Evolutionary conservation across 2,888 invertebrate genomes (phyloP), one percentile per base, ranked within the genome.

Genomic region (Volucella bombylans): DNA sequence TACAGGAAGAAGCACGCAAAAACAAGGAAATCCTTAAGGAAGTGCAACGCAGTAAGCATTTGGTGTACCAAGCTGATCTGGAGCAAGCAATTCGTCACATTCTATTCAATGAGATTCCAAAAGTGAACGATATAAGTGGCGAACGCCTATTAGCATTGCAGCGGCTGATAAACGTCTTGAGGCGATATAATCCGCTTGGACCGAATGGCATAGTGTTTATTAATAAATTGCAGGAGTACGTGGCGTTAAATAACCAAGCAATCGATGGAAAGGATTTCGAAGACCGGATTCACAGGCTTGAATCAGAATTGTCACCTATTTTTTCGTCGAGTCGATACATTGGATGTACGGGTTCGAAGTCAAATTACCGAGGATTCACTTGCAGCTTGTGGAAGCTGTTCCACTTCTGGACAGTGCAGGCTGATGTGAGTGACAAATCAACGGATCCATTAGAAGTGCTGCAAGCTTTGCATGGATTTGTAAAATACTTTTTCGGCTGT

Each of bases 331-430:
- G 89, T 23, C 92, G 92, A n/a, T 99, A 96, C 94, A 91, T 96
- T 45, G 95, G 95, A 2, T 99, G 99, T 90, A 93, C 93, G 87
- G 97, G 98, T 10, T 97, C 97, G 87, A 93, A 94, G 73, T 92
- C 94, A 0, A 87, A 88, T 1, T 94, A 94, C 88, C 93, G 99
- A 64, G 98, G 98, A 11, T 99, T 97, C 90, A 96, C 98, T 0
- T 99, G 99, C 92, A 96, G 98, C 0, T 92, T 99, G 43, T 99
- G 99, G 99, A 96, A 95, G 12, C 92, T 98, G 87, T 99, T 98
- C 90, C 99, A 99, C 90, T 96, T 95, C 47, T 92, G 99, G 73
- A 97, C 97, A 0, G 96, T 98, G 0, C 95, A 95, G 89, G 95
- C 96, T 11, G 94, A 93, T 4, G 90, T 92, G 38, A 88, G 86